Conservation (phyloP, 2,797 vertebrate genomes). For the Telmatherina bonti region DNA sequence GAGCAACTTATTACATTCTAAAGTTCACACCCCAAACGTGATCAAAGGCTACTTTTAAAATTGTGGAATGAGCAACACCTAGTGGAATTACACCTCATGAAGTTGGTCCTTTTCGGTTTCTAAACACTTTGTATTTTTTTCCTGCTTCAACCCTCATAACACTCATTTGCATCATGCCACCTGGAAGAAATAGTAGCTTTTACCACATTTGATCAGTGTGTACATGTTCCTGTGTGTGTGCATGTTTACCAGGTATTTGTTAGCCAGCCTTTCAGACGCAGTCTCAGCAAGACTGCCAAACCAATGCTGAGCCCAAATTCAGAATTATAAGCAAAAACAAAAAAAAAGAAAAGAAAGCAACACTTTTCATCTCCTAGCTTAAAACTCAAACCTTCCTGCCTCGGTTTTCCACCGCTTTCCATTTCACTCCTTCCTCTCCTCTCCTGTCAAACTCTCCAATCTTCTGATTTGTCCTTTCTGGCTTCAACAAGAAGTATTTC, state of each 20-base stretch:
- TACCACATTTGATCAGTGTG: slow-evolving; percentile 21
- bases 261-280: slow-evolving; percentile 66
- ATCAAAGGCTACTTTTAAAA: slow-evolving; percentile 42
- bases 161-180: slow-evolving; percentile 61
- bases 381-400: slow-evolving; percentile 61
- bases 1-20: slow-evolving; percentile 43
- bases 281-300: slow-evolving; percentile 56
- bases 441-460: slow-evolving; percentile 54
- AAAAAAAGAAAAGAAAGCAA: slow-evolving; percentile 51
- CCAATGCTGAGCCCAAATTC: slow-evolving; percentile 56
- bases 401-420: slow-evolving; percentile 45
- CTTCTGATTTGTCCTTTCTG: slow-evolving; percentile 63
- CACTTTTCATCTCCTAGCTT: slow-evolving; percentile 73
- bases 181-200: slow-evolving; percentile 40
- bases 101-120: slow-evolving; percentile 30
- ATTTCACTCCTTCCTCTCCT: slow-evolving; percentile 14
- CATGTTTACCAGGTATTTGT: slow-evolving; percentile 60
- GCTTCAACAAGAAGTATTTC: slow-evolving; percentile 58
- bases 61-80: slow-evolving; percentile 69
- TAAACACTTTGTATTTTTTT: slow-evolving; percentile 32
- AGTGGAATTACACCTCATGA: slow-evolving; percentile 60
- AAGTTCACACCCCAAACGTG: slow-evolving; percentile 25
- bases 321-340: slow-evolving; percentile 30
- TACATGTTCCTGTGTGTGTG: slow-evolving; percentile 20
- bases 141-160: slow-evolving; percentile 36